Conservation (phyloP, 2,797 vertebrate genomes). For the Hypotaenidia okinawae region DNA sequence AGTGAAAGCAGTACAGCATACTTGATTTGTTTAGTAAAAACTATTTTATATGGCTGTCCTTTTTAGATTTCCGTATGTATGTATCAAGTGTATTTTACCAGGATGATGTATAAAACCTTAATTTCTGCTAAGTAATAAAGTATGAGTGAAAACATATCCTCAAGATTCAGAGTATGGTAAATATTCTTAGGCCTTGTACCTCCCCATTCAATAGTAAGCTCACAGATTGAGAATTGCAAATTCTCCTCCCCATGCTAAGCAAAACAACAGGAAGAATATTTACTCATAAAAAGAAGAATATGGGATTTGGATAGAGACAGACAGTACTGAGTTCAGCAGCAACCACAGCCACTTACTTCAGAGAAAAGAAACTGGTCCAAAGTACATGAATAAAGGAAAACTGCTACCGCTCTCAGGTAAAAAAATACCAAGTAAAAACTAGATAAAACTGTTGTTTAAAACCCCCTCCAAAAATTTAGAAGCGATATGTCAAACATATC, state of each 20-base stretch:
- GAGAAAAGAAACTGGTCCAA: background rate
- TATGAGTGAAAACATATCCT: background rate
- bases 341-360: background rate
- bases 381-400: background rate
- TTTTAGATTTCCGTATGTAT: background rate
- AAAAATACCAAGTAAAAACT: background rate
- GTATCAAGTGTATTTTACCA: background rate
- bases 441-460: no score
- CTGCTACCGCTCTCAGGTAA: background rate
- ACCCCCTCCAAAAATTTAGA: background rate
- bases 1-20: background rate
- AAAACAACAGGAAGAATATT: background rate
- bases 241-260: background rate
- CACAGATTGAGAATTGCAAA: background rate
- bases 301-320: background rate
- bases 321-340: background rate
- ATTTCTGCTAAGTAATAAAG: background rate
- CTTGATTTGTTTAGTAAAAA: background rate
- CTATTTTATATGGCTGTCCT: background rate
- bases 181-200: background rate
- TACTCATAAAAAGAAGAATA: background rate
- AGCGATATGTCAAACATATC: background rate
- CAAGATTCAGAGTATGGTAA: background rate
- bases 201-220: background rate
- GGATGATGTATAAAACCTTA: background rate